Conservation (phyloP, 1,140 invertebrate species). For the Telenomus remus region DNA sequence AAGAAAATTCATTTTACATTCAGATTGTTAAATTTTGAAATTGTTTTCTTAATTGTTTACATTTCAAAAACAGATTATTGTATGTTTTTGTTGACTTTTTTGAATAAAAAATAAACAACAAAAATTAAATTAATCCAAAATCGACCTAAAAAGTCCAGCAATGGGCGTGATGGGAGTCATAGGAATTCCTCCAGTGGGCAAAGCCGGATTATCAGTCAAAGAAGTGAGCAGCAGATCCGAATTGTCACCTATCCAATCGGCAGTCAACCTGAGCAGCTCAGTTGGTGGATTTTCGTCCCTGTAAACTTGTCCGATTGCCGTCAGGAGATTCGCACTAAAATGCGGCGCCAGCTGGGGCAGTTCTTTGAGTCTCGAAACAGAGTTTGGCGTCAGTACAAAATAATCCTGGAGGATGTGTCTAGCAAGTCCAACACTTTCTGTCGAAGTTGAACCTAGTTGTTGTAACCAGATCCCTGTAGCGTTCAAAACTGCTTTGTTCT, state of each 20-base stretch:
- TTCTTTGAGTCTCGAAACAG: slow-evolving; percentile 79
- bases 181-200: slow-evolving; percentile 85
- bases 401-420: slow-evolving; percentile 87
- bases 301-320: slow-evolving; percentile 87
- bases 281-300: slow-evolving; percentile 69
- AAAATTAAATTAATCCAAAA: background rate
- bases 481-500: slow-evolving; percentile 82
- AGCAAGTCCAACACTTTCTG: slow-evolving; percentile 82
- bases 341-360: slow-evolving; percentile 83
- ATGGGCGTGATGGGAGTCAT: slow-evolving; percentile 89
- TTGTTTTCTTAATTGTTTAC: too few species aligned
- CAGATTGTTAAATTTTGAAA: too few species aligned
- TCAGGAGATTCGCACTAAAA: slow-evolving; percentile 87
- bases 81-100: too few species aligned
- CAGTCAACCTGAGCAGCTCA: slow-evolving; percentile 66
- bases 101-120: too few species aligned
- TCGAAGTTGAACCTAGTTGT: slow-evolving; percentile 86
- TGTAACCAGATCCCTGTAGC: slow-evolving; percentile 90
- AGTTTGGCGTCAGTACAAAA: slow-evolving; percentile 82
- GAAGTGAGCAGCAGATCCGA: slow-evolving; percentile 82
- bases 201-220: slow-evolving; percentile 80
- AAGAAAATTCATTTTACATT: slow-evolving; percentile 1
- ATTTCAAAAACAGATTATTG: too few species aligned
- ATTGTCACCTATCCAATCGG: slow-evolving; percentile 77
- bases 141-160: slow-evolving; percentile 80